Evolutionary conservation across 2,888 invertebrate species (phyloP), one percentile per base, ranked within the genome.

Genomic region (Yponomeuta plumbellus): DNA sequence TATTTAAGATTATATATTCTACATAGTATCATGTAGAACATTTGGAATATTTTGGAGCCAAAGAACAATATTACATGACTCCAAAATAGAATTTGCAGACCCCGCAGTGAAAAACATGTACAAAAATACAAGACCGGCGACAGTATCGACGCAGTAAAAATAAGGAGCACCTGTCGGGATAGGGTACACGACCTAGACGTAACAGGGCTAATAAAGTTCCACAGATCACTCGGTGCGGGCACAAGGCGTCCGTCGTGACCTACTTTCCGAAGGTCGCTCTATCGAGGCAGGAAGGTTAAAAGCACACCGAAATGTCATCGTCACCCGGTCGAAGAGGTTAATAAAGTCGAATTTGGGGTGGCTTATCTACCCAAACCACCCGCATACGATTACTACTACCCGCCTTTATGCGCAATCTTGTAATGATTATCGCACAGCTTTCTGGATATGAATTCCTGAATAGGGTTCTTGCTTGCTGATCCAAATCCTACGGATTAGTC

Each of bases 251-350:
- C 63, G 44, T 23, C 34, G 63, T 44, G 63, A 44, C 44, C 63
- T 44, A 63, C 22, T 63, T 63, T 21, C 20, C 44, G 63, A 56
- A 23, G 57, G 64, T 20, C 56, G 64, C 23, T 56, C 11, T 63
- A 20, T 4, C 34, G 61, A 39, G 23, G 26, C 26, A 21, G 63
- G 63, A 63, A 63, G 63, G 63, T 63, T 64, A 44, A 64, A 64
- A 34, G 21, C 23, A 22, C 64, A 34, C 44, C n/a, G 40, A 64
- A 64, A 64, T 52, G 23, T 64, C 64, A 21, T 20, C 22, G 20
- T 34, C 34, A 34, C 44, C 21, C 52, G 22, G 64, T 52, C 44
- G 44, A 44, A 64, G 40, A 40, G 20, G 64, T 11, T 62, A 62
- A 62, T 62, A 39, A 26, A 39, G 20, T 17, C 61, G 23, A 34